Conservation (phyloP, 2,888 invertebrate species). For the Eledona agricola region DNA sequence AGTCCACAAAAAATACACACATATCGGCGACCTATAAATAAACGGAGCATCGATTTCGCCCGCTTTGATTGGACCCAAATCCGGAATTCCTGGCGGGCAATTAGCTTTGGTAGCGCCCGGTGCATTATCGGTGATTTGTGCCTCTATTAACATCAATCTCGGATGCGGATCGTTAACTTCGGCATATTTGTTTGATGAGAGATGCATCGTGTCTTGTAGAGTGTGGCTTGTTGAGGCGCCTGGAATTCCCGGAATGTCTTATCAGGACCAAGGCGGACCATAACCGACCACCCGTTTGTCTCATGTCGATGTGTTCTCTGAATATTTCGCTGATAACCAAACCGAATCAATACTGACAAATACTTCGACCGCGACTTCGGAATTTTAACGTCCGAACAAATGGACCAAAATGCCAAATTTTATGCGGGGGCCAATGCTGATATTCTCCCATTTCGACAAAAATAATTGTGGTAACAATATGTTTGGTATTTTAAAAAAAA, state of each 20-base stretch:
- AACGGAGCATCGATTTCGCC: no score
- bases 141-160: conserved; percentile 18
- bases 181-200: conserved; percentile 1
- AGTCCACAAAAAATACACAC: conserved; percentile 40
- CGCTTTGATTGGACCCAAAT: neutral
- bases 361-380: no score
- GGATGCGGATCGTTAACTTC: conserved; percentile 13
- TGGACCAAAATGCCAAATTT: no score
- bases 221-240: conserved; percentile 4
- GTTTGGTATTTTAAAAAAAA: no score
- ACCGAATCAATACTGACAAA: no score
- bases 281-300: conserved; percentile 32
- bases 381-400: no score
- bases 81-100: conserved; percentile 2
- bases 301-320: conserved; percentile 6
- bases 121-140: conserved; percentile 28
- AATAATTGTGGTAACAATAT: no score
- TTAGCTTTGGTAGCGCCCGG: conserved; percentile 1
- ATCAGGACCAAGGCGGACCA: conserved; percentile 21
- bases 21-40: conserved; percentile 25
- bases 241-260: conserved; percentile 33
- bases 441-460: no score
- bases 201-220: conserved; percentile 10
- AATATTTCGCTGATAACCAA: conserved; percentile 23
- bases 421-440: no score